Evolutionary conservation across 2,113 vertebrate species (phyloP).

Genomic region (Vimba vimba): DNA sequence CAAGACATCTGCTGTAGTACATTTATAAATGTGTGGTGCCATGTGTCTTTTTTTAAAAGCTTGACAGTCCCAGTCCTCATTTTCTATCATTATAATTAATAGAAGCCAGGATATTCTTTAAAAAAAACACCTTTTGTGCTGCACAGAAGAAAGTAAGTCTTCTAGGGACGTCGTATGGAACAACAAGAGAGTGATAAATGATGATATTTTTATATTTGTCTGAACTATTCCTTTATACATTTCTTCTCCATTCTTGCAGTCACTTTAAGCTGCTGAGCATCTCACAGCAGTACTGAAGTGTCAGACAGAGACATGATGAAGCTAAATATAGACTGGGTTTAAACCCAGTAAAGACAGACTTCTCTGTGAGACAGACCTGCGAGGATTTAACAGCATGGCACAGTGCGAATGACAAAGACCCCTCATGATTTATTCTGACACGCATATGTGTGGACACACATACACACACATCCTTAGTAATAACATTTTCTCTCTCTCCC

Average conservation of each 20-base stretch:
- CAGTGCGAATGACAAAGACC: constrained; percentile 34
- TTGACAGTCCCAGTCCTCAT: background rate
- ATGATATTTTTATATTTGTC: background rate
- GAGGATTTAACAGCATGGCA: constrained; percentile 45
- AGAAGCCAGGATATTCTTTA: background rate
- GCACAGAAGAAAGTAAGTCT: background rate
- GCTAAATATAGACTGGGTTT: constrained; percentile 50
- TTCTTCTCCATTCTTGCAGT: background rate
- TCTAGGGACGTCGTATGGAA: background rate
- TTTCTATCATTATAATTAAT: background rate
- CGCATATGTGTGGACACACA: background rate
- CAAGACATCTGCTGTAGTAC: background rate
- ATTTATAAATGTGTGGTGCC: background rate
- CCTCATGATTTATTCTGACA: constrained; percentile 29
- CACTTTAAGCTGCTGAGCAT: background rate
- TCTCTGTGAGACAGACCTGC: constrained; percentile 24
- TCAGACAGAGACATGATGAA: constrained; percentile 43
- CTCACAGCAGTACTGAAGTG: constrained; percentile 41
- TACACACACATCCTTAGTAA: background rate
- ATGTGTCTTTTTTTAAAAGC: background rate
- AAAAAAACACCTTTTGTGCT: background rate
- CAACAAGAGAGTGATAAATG: background rate
- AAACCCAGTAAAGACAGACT: constrained; percentile 44
- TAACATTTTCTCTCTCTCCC: background rate
- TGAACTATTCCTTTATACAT: background rate